Evolutionary conservation across 2,797 vertebrate genomes (phyloP).

Genomic region (Phataginus tricuspis): DNA sequence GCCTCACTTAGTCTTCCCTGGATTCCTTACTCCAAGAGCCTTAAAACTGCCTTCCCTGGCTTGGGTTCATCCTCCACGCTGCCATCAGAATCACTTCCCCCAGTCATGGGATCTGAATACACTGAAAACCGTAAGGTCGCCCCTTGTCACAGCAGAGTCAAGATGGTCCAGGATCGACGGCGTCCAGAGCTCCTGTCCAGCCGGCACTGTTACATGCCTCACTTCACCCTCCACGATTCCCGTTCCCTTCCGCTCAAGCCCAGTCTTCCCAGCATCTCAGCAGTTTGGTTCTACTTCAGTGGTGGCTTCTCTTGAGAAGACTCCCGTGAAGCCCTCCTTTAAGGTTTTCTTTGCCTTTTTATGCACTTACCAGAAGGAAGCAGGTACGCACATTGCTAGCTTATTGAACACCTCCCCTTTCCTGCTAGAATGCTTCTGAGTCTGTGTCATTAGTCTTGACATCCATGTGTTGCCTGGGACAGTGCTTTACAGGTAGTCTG

Average conservation of each 20-base stretch:
- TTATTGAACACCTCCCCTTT: not conserved
- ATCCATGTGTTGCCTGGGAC: not conserved
- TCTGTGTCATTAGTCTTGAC: not conserved
- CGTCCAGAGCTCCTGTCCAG: accelerated
- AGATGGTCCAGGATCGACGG: not conserved
- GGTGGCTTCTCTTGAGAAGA: not conserved
- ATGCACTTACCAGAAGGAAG: not conserved
- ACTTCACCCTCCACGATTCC: not conserved
- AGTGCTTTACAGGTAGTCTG: not conserved
- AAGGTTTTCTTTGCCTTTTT: not conserved
- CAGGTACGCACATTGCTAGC: not conserved
- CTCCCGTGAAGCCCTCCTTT: not conserved
- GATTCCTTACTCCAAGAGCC: not conserved
- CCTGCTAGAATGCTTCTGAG: not conserved
- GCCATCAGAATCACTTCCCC: not conserved
- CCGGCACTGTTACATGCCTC: not conserved
- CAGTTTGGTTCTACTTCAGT: not conserved
- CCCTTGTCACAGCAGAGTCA: not conserved
- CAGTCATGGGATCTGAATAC: not conserved
- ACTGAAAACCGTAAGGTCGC: not conserved
- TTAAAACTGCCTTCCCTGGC: not conserved
- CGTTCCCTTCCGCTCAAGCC: not conserved
- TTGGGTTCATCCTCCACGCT: not conserved
- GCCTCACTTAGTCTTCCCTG: not conserved
- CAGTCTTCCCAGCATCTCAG: not conserved